These are phyloP conservation scores for Alviniconcha strummeri DNA, from an alignment of 2,888 invertebrate genomes.

Conservation along the genomic window DNA sequence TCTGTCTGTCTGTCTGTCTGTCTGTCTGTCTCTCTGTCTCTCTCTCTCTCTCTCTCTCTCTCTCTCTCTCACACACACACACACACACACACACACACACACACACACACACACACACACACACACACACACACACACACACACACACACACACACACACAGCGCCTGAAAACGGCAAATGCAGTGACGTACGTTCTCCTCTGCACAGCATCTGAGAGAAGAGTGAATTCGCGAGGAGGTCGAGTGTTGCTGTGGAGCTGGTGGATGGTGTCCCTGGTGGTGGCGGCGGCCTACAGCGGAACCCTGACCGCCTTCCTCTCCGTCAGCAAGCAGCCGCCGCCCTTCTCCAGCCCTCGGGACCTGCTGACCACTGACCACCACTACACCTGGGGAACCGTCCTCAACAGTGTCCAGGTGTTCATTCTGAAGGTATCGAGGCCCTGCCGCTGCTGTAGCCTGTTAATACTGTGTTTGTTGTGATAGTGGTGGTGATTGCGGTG, in stretches of 20 bases:
- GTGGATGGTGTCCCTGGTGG: background rate
- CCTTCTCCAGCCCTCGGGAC: background rate
- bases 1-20: too few relatives aligned
- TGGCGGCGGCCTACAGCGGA: slow-evolving; percentile 7
- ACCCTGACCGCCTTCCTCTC: slow-evolving; percentile 8
- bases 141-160: background rate
- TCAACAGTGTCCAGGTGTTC: too few relatives aligned
- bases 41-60: background rate
- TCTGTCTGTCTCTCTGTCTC: background rate
- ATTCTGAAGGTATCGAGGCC: too few relatives aligned
- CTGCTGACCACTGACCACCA: background rate
- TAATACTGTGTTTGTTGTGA: too few relatives aligned
- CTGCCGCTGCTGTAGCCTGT: too few relatives aligned
- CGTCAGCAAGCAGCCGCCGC: background rate
- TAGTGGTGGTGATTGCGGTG: too few relatives aligned
- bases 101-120: background rate
- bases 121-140: background rate
- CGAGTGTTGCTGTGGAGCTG: background rate
- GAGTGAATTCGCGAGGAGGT: background rate
- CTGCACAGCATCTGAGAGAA: background rate
- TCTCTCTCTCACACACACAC: background rate
- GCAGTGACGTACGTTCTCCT: background rate
- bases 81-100: background rate
- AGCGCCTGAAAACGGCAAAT: too few relatives aligned
- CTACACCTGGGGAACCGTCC: background rate